Percentiles rank a stretch among this genome's conserved stretches.
Evolutionary conservation across 2,113 vertebrate species (phyloP).

Genomic region (Ceyx margarethae): DNA sequence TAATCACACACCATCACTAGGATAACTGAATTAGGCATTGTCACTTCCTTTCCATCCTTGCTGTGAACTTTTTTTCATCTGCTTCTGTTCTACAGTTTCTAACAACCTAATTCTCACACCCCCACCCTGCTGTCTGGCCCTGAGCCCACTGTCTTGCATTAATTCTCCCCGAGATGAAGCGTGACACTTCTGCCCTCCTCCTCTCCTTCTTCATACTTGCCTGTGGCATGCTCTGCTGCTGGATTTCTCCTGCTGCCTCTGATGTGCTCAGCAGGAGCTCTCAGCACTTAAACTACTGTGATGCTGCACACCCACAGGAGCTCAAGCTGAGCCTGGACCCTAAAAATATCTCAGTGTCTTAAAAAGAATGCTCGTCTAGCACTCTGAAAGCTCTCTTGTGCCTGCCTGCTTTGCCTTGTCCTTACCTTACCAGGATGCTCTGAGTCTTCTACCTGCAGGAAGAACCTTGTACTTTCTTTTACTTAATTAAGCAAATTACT

Average conservation of each 20-base stretch:
- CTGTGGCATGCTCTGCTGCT: background rate
- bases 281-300: background rate
- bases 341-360: background rate
- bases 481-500: background rate
- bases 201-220: background rate
- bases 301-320: background rate
- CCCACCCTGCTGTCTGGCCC: background rate
- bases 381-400: background rate
- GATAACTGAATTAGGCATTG: background rate
- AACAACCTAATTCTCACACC: background rate
- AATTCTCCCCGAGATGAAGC: background rate
- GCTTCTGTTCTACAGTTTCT: background rate
- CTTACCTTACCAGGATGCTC: background rate
- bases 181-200: background rate
- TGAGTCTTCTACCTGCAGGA: background rate
- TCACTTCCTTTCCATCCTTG: background rate
- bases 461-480: background rate
- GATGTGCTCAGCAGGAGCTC: background rate
- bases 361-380: background rate
- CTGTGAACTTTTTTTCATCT: background rate
- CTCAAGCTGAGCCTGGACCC: background rate
- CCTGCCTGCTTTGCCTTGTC: background rate
- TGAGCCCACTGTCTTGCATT: background rate
- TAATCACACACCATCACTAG: background rate
- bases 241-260: background rate